Conservation (phyloP, 2,797 vertebrate genomes). For the Australoheros facetus region DNA sequence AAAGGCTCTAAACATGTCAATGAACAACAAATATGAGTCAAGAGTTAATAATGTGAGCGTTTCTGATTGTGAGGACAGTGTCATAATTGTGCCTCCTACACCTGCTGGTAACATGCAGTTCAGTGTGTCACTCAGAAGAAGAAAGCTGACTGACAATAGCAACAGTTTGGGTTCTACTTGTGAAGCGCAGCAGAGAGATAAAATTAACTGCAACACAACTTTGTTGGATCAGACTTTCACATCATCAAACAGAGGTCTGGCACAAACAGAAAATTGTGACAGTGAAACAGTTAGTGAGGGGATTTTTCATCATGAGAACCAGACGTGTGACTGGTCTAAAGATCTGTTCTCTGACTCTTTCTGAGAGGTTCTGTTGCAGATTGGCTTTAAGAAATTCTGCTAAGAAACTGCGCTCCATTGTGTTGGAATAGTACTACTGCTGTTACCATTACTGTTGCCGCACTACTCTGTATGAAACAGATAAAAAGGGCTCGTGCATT, state of each 20-base stretch:
- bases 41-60: constrained; percentile 4
- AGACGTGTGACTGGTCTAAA: constrained; percentile 67
- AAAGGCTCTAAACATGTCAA: background rate
- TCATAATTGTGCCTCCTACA: constrained; percentile 45
- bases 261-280: constrained; percentile 3
- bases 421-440: background rate
- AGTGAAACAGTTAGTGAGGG: background rate
- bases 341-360: constrained; percentile 73
- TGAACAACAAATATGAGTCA: background rate
- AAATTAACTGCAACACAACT: constrained; percentile 15
- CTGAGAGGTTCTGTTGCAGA: constrained; percentile 26
- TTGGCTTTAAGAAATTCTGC: background rate
- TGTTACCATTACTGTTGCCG: background rate
- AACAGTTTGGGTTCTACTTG: background rate
- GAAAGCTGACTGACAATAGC: background rate
- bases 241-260: background rate
- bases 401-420: background rate
- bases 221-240: constrained; percentile 3
- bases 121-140: background rate
- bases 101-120: constrained; percentile 25
- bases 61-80: constrained; percentile 23
- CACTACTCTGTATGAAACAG: background rate
- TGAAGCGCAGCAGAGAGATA: background rate
- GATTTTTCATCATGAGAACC: constrained; percentile 8
- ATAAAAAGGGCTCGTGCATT: background rate